phyloP scores from a whole-genome alignment of 1,140 invertebrate species.

The Bombus waltoni region DNA sequence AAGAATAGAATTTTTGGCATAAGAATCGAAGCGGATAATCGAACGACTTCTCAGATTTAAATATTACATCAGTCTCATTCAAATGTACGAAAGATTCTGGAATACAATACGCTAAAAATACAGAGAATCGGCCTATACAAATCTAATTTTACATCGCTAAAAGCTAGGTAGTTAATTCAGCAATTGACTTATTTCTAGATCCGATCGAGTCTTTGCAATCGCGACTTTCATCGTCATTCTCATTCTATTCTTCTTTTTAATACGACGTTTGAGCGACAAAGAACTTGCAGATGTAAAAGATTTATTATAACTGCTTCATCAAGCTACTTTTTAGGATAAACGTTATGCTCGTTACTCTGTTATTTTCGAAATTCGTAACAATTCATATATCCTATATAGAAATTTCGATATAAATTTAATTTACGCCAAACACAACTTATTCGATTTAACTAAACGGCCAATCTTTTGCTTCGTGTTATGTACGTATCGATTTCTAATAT shows the following conservation, averaged over 20 bases:
- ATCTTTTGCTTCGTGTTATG: no score
- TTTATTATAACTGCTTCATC: no score
- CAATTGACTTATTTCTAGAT: not conserved
- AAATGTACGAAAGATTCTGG: not conserved
- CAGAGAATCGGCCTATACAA: not conserved
- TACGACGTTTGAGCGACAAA: no score
- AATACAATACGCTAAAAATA: conserved; percentile 7
- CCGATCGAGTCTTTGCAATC: not conserved
- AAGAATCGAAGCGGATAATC: not conserved
- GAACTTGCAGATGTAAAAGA: no score
- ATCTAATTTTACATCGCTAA: conserved; percentile 1
- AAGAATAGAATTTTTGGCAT: no score
- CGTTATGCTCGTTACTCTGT: not conserved
- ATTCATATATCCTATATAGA: not conserved
- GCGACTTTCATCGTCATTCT: not conserved
- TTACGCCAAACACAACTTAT: not conserved
- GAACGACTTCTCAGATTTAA: not conserved
- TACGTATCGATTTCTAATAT: no score
- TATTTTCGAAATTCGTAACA: not conserved
- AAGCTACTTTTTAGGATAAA: no score
- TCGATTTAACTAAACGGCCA: not conserved
- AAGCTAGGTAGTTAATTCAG: not conserved
- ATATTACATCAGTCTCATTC: not conserved
- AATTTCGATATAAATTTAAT: not conserved
- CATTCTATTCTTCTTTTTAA: no score